Percentiles rank a stretch among this genome's conserved stretches.
These are phyloP conservation scores for Heterohyrax brucei DNA, from an alignment of 2,797 vertebrate genomes.

Conservation along the genomic window DNA sequence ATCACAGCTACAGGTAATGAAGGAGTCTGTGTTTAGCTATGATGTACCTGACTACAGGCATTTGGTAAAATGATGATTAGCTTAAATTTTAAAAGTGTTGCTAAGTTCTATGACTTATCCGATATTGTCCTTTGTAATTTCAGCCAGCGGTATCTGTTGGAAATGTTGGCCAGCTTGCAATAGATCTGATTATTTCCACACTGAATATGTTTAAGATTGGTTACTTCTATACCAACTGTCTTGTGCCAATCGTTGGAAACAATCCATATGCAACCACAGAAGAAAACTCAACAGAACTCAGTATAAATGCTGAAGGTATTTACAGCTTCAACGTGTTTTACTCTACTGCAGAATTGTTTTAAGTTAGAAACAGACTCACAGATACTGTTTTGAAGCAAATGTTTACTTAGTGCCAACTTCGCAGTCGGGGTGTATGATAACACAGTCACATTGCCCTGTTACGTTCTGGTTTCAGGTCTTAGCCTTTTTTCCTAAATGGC, in stretches of 20 bases:
- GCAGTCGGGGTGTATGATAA: neutral
- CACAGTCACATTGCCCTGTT: neutral
- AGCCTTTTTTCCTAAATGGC: slow-evolving; percentile 18
- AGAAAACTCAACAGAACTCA: slow-evolving; percentile 93
- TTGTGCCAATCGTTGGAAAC: slow-evolving; percentile 97
- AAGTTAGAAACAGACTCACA: neutral
- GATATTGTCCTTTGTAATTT: slow-evolving; percentile 72
- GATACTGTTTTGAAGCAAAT: neutral
- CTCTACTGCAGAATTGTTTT: slow-evolving; percentile 12
- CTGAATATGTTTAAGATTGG: slow-evolving; percentile 95
- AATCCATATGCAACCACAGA: slow-evolving; percentile 94
- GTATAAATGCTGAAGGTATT: slow-evolving; percentile 96
- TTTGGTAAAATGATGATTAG: neutral
- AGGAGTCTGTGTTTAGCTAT: neutral
- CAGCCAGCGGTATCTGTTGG: slow-evolving; percentile 98
- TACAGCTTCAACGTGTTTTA: slow-evolving; percentile 24
- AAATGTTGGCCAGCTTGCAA: slow-evolving; percentile 97
- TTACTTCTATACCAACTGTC: slow-evolving; percentile 96
- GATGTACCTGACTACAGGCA: neutral
- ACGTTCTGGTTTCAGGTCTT: neutral
- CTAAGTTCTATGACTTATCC: slow-evolving; percentile 11
- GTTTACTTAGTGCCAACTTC: neutral
- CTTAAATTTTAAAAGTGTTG: slow-evolving; percentile 38
- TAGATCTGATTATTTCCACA: slow-evolving; percentile 96
- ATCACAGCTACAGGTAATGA: neutral